phyloP scores from a whole-genome alignment of 2,113 vertebrate genomes.

The Sinocyclocheilus rhinocerous region DNA sequence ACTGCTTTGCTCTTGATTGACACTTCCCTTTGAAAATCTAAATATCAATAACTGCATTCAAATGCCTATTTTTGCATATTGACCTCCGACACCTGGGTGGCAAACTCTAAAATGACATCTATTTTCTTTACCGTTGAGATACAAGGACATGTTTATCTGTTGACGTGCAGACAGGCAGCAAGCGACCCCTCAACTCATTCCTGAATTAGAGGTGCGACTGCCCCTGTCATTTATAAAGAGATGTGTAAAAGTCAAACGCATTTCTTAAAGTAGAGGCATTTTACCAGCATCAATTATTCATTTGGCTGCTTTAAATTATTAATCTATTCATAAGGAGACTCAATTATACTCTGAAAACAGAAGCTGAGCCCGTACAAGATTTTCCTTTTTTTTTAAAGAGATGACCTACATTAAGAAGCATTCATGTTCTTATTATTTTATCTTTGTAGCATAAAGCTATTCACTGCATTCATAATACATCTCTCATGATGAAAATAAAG shows the following conservation, averaged over 20 bases:
- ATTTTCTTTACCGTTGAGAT: not conserved
- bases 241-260: slow-evolving; percentile 40
- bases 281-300: slow-evolving; percentile 56
- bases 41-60: slow-evolving; percentile 45
- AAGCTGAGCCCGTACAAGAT: slow-evolving; percentile 26
- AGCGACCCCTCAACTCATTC: not conserved
- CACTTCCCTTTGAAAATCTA: slow-evolving; percentile 40
- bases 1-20: not conserved
- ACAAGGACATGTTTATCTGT: slow-evolving; percentile 7
- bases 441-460: slow-evolving; percentile 15
- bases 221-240: slow-evolving; percentile 23
- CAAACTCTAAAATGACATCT: slow-evolving; percentile 11
- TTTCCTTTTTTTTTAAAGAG: slow-evolving; percentile 23
- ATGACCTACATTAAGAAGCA: slow-evolving; percentile 52
- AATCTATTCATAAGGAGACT: slow-evolving; percentile 54
- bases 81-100: not conserved
- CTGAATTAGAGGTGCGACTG: slow-evolving; percentile 6
- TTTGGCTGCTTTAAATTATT: slow-evolving; percentile 49
- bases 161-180: not conserved
- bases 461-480: slow-evolving; percentile 23
- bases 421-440: slow-evolving; percentile 36
- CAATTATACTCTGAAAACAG: slow-evolving; percentile 60
- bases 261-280: slow-evolving; percentile 42
- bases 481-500: not conserved
- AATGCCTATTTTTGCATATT: slow-evolving; percentile 45